Percentiles rank a stretch among this genome's conserved stretches.
Conservation (phyloP, 1,140 invertebrate species). For the Drosophila nigrodunni region DNA sequence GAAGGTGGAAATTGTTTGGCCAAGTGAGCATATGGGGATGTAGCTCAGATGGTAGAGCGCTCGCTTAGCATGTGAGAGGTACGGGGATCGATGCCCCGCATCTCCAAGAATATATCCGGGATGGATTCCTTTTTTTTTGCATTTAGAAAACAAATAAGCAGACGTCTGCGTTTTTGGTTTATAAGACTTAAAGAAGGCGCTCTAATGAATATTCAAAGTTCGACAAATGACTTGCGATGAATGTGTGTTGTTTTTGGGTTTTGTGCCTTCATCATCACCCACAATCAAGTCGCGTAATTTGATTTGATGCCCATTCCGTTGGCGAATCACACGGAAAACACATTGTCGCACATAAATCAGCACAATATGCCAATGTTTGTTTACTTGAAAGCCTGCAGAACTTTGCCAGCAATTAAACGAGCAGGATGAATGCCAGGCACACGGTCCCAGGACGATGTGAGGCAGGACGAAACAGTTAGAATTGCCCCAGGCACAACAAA, state of each 20-base stretch:
- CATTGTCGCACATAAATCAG: conserved; percentile 84
- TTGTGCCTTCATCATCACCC: conserved; percentile 62
- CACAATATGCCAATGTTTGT: conserved; percentile 84
- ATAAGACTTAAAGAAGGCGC: conserved; percentile 51
- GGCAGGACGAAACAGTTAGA: background rate
- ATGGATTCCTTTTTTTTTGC: conserved; percentile 41
- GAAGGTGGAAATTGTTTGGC: conserved; percentile 19
- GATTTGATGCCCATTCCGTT: conserved; percentile 54
- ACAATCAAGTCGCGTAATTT: conserved; percentile 81
- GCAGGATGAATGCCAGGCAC: conserved; percentile 43
- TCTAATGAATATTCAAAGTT: conserved; percentile 81
- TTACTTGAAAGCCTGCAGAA: conserved; percentile 53
- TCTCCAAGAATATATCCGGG: conserved; percentile 85
- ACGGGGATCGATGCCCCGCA: conserved; percentile 92
- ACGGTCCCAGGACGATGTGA: conserved; percentile 32
- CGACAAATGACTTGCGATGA: conserved; percentile 54
- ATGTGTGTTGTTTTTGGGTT: conserved; percentile 22
- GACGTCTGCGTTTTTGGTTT: conserved; percentile 74
- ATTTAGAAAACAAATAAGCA: conserved; percentile 60
- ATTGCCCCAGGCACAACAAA: conserved; percentile 34
- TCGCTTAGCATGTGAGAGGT: conserved; percentile 94
- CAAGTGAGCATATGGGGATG: conserved; percentile 85
- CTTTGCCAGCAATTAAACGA: conserved; percentile 84
- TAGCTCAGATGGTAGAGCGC: conserved; percentile 93
- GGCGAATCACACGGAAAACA: conserved; percentile 47